A percentile compares a stretch with the other conserved stretches of the same genome.
Evolutionary conservation across 1,140 invertebrate species (phyloP).

Genomic region (Leptoteleia sp.): DNA sequence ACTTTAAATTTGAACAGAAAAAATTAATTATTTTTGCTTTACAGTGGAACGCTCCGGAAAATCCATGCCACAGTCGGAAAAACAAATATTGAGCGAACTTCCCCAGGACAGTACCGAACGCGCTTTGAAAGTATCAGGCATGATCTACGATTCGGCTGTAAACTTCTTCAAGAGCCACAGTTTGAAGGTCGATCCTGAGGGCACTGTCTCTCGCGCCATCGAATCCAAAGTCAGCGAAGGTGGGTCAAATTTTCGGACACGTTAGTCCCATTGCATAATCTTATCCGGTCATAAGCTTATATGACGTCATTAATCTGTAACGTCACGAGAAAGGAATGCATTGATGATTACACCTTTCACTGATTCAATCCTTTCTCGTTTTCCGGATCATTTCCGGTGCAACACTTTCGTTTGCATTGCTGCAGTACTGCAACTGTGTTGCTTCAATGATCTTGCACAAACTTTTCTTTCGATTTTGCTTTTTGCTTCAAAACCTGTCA

Average conservation of each 20-base stretch:
- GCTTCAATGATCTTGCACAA: too few species aligned
- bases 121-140: slow-evolving; percentile 80
- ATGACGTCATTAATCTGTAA: slow-evolving; percentile 66
- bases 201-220: slow-evolving; percentile 81
- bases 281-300: slow-evolving; percentile 12
- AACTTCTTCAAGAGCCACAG: slow-evolving; percentile 84
- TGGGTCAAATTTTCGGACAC: slow-evolving; percentile 68
- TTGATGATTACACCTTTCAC: slow-evolving; percentile 70
- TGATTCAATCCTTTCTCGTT: slow-evolving; percentile 57
- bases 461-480: too few species aligned
- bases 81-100: slow-evolving; percentile 80
- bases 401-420: slow-evolving; percentile 38
- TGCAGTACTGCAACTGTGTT: background rate
- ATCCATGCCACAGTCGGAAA: slow-evolving; percentile 79
- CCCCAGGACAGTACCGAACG: slow-evolving; percentile 81
- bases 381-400: slow-evolving; percentile 47
- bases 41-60: slow-evolving; percentile 80
- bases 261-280: slow-evolving; percentile 60
- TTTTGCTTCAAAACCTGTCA: background rate
- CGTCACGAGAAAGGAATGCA: slow-evolving; percentile 67
- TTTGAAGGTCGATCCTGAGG: slow-evolving; percentile 83
- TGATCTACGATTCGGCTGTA: slow-evolving; percentile 81
- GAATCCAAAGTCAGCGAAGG: slow-evolving; percentile 81
- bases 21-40: too few species aligned
- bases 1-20: too few species aligned